These are phyloP conservation scores for Myripristis jacobus DNA, from an alignment of 2,797 vertebrate genomes.

Conservation along the genomic window DNA sequence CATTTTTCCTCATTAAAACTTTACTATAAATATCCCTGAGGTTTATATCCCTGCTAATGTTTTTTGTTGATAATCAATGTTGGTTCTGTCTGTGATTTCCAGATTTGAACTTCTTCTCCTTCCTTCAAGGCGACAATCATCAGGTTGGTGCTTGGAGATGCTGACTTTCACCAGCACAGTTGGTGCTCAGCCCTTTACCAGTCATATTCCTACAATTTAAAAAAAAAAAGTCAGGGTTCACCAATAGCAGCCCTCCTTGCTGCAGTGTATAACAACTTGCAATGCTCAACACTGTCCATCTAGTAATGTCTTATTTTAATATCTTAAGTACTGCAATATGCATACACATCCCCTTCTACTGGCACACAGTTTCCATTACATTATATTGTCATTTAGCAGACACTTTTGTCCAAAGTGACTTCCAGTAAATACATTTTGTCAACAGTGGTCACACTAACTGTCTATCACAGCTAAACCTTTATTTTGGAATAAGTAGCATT, in stretches of 20 bases:
- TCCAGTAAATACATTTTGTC: no score
- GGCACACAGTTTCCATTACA: no score
- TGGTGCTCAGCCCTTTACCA: not conserved
- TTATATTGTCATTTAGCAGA: no score
- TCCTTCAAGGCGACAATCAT: slow-evolving; percentile 99
- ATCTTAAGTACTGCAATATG: not conserved
- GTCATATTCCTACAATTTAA: no score
- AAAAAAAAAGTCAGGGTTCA: not conserved
- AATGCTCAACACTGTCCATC: not conserved
- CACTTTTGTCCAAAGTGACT: no score
- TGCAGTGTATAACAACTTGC: not conserved
- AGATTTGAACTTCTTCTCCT: slow-evolving; percentile 99
- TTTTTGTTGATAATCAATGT: slow-evolving; percentile 4
- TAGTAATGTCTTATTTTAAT: no score
- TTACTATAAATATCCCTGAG: no score
- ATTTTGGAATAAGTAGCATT: no score
- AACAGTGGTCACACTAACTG: no score
- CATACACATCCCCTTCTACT: not conserved
- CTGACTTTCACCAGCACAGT: not conserved
- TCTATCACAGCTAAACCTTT: no score
- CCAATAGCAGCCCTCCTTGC: not conserved
- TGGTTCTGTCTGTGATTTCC: slow-evolving; percentile 53
- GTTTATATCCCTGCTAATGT: not conserved
- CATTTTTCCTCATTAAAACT: no score
- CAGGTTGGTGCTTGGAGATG: slow-evolving; percentile 84